phyloP scores from a whole-genome alignment of 2,888 invertebrate species.

The Caenorhabditis angaria region DNA sequence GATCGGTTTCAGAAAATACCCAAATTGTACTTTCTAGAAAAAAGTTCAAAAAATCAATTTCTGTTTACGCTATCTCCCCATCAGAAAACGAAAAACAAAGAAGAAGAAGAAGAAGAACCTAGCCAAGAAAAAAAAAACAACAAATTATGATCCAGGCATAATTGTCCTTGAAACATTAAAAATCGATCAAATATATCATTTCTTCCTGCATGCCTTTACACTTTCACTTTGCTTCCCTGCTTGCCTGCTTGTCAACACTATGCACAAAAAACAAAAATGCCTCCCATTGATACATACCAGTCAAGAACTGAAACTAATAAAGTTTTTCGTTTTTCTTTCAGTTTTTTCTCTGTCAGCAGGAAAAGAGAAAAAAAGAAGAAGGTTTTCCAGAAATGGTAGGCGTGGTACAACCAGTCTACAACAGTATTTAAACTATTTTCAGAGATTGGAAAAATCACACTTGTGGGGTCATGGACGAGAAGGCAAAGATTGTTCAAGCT shows the following conservation, averaged over 20 bases:
- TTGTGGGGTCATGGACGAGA: slow-evolving; percentile 50
- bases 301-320: slow-evolving; percentile 2
- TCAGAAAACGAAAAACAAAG: no score
- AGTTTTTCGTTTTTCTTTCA: background rate
- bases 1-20: no score
- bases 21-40: no score
- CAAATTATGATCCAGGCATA: background rate
- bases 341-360: no score
- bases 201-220: background rate
- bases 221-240: no score
- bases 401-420: background rate
- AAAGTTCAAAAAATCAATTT: no score
- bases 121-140: no score
- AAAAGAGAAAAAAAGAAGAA: no score
- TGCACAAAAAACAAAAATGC: background rate
- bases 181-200: background rate
- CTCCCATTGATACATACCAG: no score
- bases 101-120: no score
- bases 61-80: no score
- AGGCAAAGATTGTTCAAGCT: slow-evolving; percentile 62
- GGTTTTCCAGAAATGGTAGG: background rate
- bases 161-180: background rate
- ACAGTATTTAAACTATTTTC: background rate
- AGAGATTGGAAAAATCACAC: slow-evolving; percentile 9
- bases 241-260: background rate